Base-by-base conservation (phyloP, 1,140 invertebrate genomes). In the Brachionus calyciflorus region DNA sequence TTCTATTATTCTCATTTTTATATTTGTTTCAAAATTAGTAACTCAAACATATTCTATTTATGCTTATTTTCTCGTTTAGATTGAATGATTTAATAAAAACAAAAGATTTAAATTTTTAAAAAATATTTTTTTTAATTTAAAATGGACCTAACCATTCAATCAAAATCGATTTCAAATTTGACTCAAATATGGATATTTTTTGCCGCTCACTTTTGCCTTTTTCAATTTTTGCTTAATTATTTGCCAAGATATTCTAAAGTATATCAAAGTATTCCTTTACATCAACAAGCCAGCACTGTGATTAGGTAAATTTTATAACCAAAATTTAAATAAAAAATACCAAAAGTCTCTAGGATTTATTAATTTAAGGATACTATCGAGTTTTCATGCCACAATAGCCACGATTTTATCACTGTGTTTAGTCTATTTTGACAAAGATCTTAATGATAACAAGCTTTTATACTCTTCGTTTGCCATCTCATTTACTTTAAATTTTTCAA, bases 131-230 rank as follows among this genome's bases (percentile, higher is more conserved):
- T 37, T 9, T 37, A 37, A 37, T 37, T 37, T 37, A 60, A 33
- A 65, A 73, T 73, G 69, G 69, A 51, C 51, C 9, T 55, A 24
- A 73, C 51, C 3, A 73, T 49, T 73, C 69, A 73, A 46, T 73
- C 69, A 73, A 73, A 73, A 33, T 73, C 60, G 3, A 46, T 65
- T 26, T 44, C 69, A 49, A 73, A 73, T 55, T 51, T 73, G 19
- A 55, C 69, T 17, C 69, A 73, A 73, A 73, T 73, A 12, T 73
- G 69, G 46, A 14, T 73, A 12, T 73, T 73, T 73, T 73, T 73
- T 41, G 69, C 69, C 14, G 46, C 51, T 19, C 46, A 73, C 24
- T 55, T 73, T 55, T 73, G 69, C n/a, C 46, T 73, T 4, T 73
- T 73, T 53, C 51, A 51, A 51, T 51, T 73, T 55, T 51, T 73